phyloP scores from a whole-genome alignment of 2,888 invertebrate species.

The Thumatha senex region DNA sequence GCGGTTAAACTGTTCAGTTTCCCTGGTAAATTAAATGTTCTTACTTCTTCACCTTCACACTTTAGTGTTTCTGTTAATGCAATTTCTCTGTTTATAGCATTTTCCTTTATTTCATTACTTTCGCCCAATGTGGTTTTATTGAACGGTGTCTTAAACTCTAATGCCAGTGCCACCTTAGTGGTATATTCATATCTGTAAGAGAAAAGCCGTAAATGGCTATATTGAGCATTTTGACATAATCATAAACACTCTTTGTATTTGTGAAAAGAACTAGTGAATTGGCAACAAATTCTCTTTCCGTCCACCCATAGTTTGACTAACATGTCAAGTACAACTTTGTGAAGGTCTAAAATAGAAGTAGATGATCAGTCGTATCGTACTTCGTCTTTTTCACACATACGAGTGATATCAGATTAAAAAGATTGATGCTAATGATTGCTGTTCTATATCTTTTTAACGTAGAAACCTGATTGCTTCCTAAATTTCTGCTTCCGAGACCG shows the following conservation, averaged over 20 bases:
- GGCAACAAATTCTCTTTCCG: no score
- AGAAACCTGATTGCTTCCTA: no score
- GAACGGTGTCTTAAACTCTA: neutral
- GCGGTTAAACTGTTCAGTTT: slow-evolving; percentile 18
- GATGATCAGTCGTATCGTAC: no score
- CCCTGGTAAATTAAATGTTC: slow-evolving; percentile 27
- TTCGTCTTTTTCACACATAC: no score
- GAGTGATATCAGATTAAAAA: no score
- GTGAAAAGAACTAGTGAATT: neutral
- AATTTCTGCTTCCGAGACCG: no score
- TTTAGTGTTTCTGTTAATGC: slow-evolving; percentile 18
- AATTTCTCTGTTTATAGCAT: slow-evolving; percentile 22
- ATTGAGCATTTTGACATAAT: neutral
- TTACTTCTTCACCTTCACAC: slow-evolving; percentile 28
- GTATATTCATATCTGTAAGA: neutral
- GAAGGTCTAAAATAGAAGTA: no score
- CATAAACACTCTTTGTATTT: neutral
- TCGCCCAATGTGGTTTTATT: slow-evolving; percentile 26
- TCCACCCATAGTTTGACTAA: no score
- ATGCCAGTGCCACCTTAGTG: neutral
- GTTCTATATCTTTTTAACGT: no score
- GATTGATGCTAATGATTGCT: no score
- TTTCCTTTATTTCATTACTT: slow-evolving; percentile 24
- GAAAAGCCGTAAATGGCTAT: neutral
- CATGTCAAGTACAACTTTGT: no score